These are phyloP conservation scores for Merops nubicus DNA, from an alignment of 2,113 vertebrate genomes.

Conservation along the genomic window DNA sequence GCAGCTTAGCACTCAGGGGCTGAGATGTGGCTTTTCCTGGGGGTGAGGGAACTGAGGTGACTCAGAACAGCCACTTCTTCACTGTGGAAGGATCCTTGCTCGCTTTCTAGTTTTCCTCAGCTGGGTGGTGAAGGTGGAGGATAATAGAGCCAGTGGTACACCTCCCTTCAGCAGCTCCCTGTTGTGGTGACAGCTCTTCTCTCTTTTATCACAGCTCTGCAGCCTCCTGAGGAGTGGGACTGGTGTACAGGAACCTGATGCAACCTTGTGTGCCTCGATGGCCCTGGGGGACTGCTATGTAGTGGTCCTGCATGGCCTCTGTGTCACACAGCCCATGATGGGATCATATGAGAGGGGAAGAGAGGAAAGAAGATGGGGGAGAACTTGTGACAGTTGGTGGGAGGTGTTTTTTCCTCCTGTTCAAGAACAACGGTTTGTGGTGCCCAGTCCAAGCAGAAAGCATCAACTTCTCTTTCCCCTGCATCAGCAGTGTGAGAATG, in stretches of 20 bases:
- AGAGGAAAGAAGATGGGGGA: not conserved
- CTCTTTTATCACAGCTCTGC: not conserved
- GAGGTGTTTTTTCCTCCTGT: conserved; percentile 49
- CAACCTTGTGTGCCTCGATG: not conserved
- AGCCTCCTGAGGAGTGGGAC: not conserved
- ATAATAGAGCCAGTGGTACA: not conserved
- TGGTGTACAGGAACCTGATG: not conserved
- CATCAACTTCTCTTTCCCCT: conserved; percentile 38
- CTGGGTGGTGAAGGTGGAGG: not conserved
- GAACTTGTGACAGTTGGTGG: not conserved
- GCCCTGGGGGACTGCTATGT: not conserved
- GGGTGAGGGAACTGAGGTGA: not conserved
- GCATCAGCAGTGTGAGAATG: conserved; percentile 48
- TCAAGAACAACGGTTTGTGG: conserved; percentile 51
- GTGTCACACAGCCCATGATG: not conserved
- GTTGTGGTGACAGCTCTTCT: not conserved
- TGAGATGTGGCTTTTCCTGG: conserved; percentile 10
- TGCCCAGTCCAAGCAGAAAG: conserved; percentile 55
- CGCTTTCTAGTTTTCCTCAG: not conserved
- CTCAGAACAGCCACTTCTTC: not conserved
- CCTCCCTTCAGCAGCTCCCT: not conserved
- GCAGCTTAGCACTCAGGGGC: not conserved
- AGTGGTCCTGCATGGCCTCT: not conserved
- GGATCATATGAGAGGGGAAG: not conserved
- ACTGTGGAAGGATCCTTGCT: not conserved